Base-by-base conservation (phyloP, 1,140 invertebrate genomes). In the Nephotettix cincticeps region DNA sequence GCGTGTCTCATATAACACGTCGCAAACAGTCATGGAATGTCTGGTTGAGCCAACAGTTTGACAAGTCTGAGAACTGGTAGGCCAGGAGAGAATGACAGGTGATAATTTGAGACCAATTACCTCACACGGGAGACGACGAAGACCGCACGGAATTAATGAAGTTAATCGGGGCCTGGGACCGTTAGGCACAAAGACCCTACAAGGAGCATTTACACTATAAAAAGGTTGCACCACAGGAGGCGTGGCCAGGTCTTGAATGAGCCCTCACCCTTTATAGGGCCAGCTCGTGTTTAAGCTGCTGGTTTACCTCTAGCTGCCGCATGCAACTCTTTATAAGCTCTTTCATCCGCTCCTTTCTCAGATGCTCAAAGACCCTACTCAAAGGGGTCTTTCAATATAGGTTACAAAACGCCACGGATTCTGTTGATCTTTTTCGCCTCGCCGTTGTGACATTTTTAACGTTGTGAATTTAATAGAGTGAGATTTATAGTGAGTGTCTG, bases 141-240 rank as follows among this genome's bases (percentile, higher is more conserved):
- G 56, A 61, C 56, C 56, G 56, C 56, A 61, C 56, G 28, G 56
- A 61, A 61, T 61, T 61, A 61, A 61, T 61, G 56, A 61, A 61
- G 56, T 61, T 61, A 61, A 61, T 61, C 56, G 56, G 14, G 47
- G 28, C 21, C 56, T 25, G 23, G 56, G 25, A 61, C 56, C 56
- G 56, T 61, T 61, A 25, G 28, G 21, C 13, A 36, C 25, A 61
- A 25, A 61, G 13, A 28, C 13, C 11, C 14, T 13, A 61, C 56
- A 27, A 25, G 25, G 47, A 40, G 36, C 36, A 40, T 40, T 40
- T 40, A 40, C 36, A 54, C 6, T 4, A 9, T 61, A 61, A 61
- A 61, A 61, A 61, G 56, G 27, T 61, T 61, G 56, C 56, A 23
- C 56, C 56, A 61, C 56, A 27, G 56, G 47, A 54, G 56, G 56